phyloP scores from a whole-genome alignment of 2,797 vertebrate species.

The Gallinago nigripennis region DNA sequence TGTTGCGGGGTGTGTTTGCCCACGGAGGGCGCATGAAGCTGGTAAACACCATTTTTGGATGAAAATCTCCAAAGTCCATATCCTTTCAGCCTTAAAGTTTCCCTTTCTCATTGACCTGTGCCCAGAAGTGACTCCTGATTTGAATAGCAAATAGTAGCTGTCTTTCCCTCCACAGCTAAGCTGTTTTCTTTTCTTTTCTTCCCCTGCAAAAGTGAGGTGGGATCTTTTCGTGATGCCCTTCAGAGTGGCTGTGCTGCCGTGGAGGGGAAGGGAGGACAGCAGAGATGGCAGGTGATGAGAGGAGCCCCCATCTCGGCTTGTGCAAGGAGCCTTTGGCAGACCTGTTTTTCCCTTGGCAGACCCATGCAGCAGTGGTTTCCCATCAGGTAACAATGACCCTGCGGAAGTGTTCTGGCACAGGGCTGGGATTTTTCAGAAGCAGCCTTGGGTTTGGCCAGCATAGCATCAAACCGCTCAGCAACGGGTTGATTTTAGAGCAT shows the following conservation, averaged over 20 bases:
- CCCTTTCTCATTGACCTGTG: constrained; percentile 65
- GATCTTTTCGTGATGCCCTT: not conserved
- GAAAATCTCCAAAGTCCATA: constrained; percentile 28
- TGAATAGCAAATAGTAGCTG: constrained; percentile 61
- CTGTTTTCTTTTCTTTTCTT: constrained; percentile 24
- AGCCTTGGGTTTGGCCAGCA: not conserved
- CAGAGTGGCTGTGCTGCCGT: accelerated
- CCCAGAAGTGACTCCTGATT: constrained; percentile 58
- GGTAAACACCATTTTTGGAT: constrained; percentile 30
- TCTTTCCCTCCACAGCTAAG: constrained; percentile 1
- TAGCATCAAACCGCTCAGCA: accelerated
- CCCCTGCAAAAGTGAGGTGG: not conserved
- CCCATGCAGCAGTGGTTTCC: not conserved
- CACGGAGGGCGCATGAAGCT: accelerated
- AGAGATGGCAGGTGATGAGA: not conserved
- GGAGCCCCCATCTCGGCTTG: accelerated
- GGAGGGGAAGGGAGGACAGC: not conserved
- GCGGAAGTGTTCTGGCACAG: accelerated
- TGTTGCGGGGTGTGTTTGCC: not conserved
- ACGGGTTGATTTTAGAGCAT: not conserved
- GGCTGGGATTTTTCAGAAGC: not conserved
- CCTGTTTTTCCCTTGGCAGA: not conserved
- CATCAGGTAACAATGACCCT: not conserved
- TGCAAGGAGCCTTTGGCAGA: not conserved
- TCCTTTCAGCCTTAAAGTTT: constrained; percentile 44